Base-by-base conservation (phyloP, 2,113 vertebrate species). In the Brachypteracias leptosomus region DNA sequence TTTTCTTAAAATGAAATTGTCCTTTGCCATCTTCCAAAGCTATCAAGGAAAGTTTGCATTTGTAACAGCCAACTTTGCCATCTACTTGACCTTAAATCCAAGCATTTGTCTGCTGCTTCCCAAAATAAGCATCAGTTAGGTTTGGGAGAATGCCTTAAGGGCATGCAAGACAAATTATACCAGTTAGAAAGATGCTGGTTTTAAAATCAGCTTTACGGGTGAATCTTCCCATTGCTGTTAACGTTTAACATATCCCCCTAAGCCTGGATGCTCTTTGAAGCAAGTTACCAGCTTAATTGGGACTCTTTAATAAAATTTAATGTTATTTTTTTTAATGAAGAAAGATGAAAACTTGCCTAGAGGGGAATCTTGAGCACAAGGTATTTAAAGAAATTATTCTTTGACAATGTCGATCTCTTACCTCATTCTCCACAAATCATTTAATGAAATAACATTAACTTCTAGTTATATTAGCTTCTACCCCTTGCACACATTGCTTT, bases 301-400 rank as follows among this genome's bases (percentile, higher is more conserved):
- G 93, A 93, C 85, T 92, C 87, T 96, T 97, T 97, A 97, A 97
- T 95, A 96, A 96, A 97, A 98, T 96, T 93, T 97, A 96, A 96
- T 97, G 85, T 70, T 91, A 93, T 95, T 96, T 97, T 96, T 96
- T 97, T 97, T 83, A 95, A 96, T 94, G 87, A 97, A 97, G 89
- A 97, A 97, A 93, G 95, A 98, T 96, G 96, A 96, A 97, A 97
- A 94, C 82, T 93, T 97, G 95, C 97, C 97, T 95, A 87, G 84
- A 96, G 95, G 92, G 83, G 96, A 97, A 96, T 96, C 93, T 89
- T 35, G 54, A 97, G 88, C 78, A 89, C 81, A 96, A 98, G 89
- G 93, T 97, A 97, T 97, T 98, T 97, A 96, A 97, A 96, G 85
- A 97, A 97, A 98, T 97, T 96, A 94, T 97, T 97, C 96, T 97